These are phyloP conservation scores for Notocelia uddmanniana DNA, from an alignment of 2,888 invertebrate genomes.

Conservation along the genomic window DNA sequence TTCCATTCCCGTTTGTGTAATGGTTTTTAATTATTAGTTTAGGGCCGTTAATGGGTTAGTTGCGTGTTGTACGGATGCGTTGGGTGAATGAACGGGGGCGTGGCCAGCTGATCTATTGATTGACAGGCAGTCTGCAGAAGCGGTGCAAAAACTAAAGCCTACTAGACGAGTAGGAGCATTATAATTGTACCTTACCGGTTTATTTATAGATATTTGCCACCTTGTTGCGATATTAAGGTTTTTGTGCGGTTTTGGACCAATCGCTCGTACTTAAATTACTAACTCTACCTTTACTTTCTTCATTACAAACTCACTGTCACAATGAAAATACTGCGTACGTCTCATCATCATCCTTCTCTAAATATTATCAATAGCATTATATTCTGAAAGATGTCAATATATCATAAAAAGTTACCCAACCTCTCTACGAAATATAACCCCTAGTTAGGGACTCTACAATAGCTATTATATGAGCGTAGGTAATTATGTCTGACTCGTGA, in stretches of 20 bases:
- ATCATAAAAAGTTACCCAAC: neutral
- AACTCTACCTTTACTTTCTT: slow-evolving; percentile 6
- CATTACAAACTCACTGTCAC: neutral
- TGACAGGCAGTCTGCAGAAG: slow-evolving; percentile 55
- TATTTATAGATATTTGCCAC: slow-evolving; percentile 32
- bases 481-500: neutral
- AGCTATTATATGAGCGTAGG: neutral
- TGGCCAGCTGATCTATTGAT: slow-evolving; percentile 51
- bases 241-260: slow-evolving; percentile 26
- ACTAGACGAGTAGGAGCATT: slow-evolving; percentile 23
- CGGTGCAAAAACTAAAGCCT: slow-evolving; percentile 37
- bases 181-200: slow-evolving; percentile 25
- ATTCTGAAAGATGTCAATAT: neutral
- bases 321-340: neutral
- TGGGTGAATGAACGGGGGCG: slow-evolving; percentile 63
- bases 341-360: neutral
- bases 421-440: neutral
- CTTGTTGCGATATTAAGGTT: slow-evolving; percentile 14
- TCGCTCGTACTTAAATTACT: neutral
- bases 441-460: neutral
- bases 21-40: slow-evolving; percentile 77
- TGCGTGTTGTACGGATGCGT: slow-evolving; percentile 52
- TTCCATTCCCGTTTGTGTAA: slow-evolving; percentile 73
- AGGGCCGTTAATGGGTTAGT: slow-evolving; percentile 71
- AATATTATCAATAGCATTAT: neutral